Conservation (phyloP, 2,113 vertebrate species). For the Macaca fascicularis region T2T-MFA8v1.1 NC_088380.1:171032501-171033000, state of each 20-base stretch:
- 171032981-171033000: background rate
- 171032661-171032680: background rate
- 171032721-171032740: background rate
- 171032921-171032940: background rate
- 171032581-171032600: background rate
- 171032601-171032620: background rate
- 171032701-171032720: background rate
- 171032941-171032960: background rate
- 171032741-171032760: background rate
- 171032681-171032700: background rate
- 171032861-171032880: background rate
- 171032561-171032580: background rate
- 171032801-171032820: fast-evolving
- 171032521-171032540: background rate
- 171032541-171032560: background rate
- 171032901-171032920: background rate
- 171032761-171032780: background rate
- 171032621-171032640: background rate
- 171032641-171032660: background rate
- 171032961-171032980: background rate
- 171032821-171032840: background rate
- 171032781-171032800: background rate
- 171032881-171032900: background rate
- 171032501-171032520: background rate
- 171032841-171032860: background rate